These are phyloP conservation scores for Apamea crenata DNA, from an alignment of 2,888 invertebrate species.

Conservation along the genomic window DNA sequence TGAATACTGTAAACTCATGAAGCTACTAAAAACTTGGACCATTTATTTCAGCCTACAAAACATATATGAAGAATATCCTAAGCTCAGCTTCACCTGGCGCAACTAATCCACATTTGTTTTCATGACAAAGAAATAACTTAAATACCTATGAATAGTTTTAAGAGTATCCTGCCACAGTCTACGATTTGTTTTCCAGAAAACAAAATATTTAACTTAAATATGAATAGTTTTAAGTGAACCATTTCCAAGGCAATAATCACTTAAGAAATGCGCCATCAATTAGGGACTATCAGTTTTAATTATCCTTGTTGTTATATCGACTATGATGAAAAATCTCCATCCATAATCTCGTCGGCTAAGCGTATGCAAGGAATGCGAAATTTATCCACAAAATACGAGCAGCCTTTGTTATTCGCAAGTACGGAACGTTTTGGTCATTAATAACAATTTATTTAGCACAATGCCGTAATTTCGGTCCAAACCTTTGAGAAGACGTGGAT, in stretches of 20 bases:
- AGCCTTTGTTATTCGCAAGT: conserved; percentile 84
- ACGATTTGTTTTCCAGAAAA: background rate
- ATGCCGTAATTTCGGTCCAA: conserved; percentile 86
- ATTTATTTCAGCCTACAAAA: conserved; percentile 27
- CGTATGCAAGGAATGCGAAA: conserved; percentile 77
- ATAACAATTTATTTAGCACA: conserved; percentile 90
- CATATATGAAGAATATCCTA: conserved; percentile 2
- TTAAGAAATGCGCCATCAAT: conserved; percentile 33
- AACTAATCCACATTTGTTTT: background rate
- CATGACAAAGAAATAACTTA: background rate
- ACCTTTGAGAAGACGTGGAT: conserved; percentile 87
- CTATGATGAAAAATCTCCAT: conserved; percentile 62
- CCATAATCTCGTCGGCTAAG: conserved; percentile 66
- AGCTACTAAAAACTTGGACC: conserved; percentile 34
- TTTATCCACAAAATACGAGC: conserved; percentile 83
- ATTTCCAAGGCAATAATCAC: conserved; percentile 27
- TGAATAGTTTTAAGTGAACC: conserved; percentile 35
- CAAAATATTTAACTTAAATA: background rate
- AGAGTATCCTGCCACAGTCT: background rate
- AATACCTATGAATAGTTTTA: conserved; percentile 38
- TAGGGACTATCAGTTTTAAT: conserved; percentile 55
- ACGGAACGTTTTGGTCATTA: conserved; percentile 87
- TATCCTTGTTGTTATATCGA: conserved; percentile 59
- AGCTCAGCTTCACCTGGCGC: conserved; percentile 2
- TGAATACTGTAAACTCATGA: conserved; percentile 24